phyloP scores from a whole-genome alignment of 1,140 invertebrate species.

The Heliconius hermathena region DNA sequence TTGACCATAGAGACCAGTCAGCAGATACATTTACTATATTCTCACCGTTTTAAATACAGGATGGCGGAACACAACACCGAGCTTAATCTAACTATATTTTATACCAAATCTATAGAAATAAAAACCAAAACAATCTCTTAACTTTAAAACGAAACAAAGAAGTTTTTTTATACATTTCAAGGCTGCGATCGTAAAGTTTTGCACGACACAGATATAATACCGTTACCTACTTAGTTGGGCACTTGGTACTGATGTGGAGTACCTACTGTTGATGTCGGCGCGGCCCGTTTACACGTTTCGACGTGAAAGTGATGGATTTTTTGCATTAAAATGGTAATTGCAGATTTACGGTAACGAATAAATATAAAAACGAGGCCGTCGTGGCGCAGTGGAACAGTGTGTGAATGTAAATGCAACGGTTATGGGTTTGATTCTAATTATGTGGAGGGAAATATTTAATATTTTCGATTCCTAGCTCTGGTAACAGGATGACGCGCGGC shows the following conservation, averaged over 20 bases:
- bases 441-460: too few relatives aligned
- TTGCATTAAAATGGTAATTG: neutral
- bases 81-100: neutral
- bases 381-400: neutral
- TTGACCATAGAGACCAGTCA: neutral
- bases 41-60: neutral
- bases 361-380: neutral
- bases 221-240: neutral
- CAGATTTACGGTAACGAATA: neutral
- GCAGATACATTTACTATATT: neutral
- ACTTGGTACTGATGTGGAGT: neutral
- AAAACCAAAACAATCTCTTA: neutral
- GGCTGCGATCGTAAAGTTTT: conserved; percentile 1
- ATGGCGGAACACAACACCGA: neutral
- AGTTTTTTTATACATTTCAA: conserved; percentile 8
- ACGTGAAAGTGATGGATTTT: conserved; percentile 2
- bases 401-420: neutral
- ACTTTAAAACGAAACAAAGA: neutral
- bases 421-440: too few relatives aligned
- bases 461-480: too few relatives aligned
- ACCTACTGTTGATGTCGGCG: neutral
- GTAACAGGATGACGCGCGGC: too few relatives aligned
- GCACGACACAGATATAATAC: conserved; percentile 7
- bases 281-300: neutral
- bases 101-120: neutral